A percentile compares a stretch with the other conserved stretches of the same genome.
phyloP scores from a whole-genome alignment of 2,797 vertebrate species.

The Anableps anableps region DNA sequence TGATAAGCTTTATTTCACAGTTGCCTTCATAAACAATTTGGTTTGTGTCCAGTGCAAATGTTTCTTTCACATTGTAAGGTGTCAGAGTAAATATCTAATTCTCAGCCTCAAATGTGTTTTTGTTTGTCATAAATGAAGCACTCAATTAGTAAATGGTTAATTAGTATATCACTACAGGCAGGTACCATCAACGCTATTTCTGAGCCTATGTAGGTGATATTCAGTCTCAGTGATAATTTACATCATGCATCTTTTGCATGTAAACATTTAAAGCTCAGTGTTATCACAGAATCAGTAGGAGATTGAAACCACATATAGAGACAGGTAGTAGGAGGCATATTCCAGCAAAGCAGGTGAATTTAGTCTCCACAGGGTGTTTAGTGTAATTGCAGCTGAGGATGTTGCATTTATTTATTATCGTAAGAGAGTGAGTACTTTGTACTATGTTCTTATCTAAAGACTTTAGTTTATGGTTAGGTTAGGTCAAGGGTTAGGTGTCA shows the following conservation, averaged over 20 bases:
- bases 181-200: not conserved
- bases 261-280: not conserved
- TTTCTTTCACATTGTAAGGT: not conserved
- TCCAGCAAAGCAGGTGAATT: not conserved
- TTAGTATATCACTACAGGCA: not conserved
- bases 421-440: not conserved
- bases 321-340: not conserved
- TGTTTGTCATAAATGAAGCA: not conserved
- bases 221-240: conserved; percentile 3
- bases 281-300: conserved; percentile 1
- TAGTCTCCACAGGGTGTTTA: not conserved
- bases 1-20: conserved; percentile 33
- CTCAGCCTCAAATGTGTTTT: not conserved
- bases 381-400: not conserved
- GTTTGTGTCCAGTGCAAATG: not conserved
- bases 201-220: not conserved
- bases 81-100: not conserved
- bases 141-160: not conserved
- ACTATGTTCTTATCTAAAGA: not conserved
- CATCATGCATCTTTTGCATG: not conserved
- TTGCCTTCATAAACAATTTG: conserved; percentile 42
- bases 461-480: not conserved
- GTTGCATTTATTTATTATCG: not conserved
- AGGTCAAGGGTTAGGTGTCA: not conserved
- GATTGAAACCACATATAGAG: conserved; percentile 3